A percentile compares a stretch with the other conserved stretches of the same genome.
These are phyloP conservation scores for Pomatostomus ruficeps DNA, from an alignment of 2,113 vertebrate species.

Conservation along the genomic window DNA sequence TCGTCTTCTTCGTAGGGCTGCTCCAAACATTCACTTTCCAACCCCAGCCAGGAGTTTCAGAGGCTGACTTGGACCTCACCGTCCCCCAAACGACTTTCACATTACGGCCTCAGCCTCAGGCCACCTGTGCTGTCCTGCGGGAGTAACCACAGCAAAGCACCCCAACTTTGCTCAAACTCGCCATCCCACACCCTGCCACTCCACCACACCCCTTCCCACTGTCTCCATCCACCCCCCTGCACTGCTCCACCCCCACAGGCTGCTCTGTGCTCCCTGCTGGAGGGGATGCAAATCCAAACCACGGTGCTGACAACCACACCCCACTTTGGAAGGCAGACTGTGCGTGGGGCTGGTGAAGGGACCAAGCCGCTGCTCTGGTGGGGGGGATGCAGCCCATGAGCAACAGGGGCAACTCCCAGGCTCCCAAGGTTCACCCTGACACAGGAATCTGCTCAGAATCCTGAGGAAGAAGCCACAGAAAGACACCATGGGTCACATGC, in stretches of 20 bases:
- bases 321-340: neutral
- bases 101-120: conserved; percentile 64
- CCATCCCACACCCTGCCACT: neutral
- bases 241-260: neutral
- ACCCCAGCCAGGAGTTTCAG: conserved; percentile 51
- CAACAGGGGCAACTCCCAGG: neutral
- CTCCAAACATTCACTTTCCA: conserved; percentile 69
- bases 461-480: neutral
- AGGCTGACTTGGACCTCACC: conserved; percentile 43
- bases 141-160: neutral
- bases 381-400: neutral
- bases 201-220: neutral
- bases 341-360: neutral
- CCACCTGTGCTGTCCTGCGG: conserved; percentile 40
- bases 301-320: neutral
- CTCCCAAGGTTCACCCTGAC: neutral
- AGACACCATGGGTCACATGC: neutral
- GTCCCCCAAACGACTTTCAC: conserved; percentile 69
- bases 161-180: neutral
- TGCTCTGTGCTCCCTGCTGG: neutral
- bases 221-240: neutral
- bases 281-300: neutral
- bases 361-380: neutral
- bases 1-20: conserved; percentile 69
- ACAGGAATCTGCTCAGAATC: neutral